A percentile compares a stretch with the other conserved stretches of the same genome.
Conservation (phyloP, 30 jellyfish, hydroid and myxozoan genomes). For the Hydractinia echinata region DNA sequence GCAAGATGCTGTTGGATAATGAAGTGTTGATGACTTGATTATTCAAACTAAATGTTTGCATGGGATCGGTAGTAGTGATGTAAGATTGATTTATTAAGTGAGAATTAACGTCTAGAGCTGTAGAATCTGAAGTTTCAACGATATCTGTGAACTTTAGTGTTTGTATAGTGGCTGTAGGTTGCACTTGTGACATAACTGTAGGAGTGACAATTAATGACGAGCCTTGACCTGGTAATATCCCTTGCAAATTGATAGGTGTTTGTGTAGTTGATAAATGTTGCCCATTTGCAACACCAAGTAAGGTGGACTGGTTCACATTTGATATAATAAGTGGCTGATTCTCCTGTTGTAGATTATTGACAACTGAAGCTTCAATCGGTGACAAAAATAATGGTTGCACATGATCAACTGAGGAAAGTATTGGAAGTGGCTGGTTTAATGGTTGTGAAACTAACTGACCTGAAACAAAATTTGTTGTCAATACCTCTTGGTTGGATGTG, state of each 20-base stretch:
- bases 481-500: background rate
- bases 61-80: background rate
- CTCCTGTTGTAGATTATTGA: background rate
- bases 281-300: background rate
- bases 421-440: background rate
- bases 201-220: slow-evolving; percentile 23
- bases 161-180: slow-evolving; percentile 25
- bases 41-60: background rate
- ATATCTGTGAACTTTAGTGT: slow-evolving; percentile 11
- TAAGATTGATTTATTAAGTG: too few species aligned
- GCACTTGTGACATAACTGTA: slow-evolving; percentile 27
- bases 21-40: background rate
- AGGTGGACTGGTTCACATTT: background rate
- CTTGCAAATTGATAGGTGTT: slow-evolving; percentile 6
- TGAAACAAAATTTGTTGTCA: background rate
- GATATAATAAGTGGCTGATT: background rate
- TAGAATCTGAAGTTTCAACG: too few species aligned
- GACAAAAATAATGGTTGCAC: background rate
- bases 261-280: background rate
- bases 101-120: too few species aligned
- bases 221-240: slow-evolving; percentile 10
- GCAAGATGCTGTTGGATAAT: background rate
- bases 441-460: background rate
- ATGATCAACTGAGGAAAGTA: background rate
- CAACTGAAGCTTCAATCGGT: background rate